Conservation (phyloP, 2,797 vertebrate genomes). For the Anomalospiza imberbis region DNA sequence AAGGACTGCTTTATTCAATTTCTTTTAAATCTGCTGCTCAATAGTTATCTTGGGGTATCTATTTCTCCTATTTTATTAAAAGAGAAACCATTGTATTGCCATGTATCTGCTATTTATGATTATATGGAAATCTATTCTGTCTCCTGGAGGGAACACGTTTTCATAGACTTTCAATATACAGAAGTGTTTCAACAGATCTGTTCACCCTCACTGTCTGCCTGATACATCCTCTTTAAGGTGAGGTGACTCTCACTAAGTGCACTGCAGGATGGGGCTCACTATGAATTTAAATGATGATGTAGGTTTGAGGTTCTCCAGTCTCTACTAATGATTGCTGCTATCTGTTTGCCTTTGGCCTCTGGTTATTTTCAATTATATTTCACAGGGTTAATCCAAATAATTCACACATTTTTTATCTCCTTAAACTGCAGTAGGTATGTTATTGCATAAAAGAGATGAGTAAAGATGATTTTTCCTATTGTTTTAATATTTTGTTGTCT, state of each 20-base stretch:
- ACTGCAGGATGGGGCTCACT: neutral
- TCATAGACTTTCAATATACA: neutral
- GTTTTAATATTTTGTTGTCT: neutral
- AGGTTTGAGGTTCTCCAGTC: neutral
- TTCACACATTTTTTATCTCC: neutral
- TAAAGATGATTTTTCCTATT: neutral
- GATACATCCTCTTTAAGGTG: neutral
- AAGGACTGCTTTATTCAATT: neutral
- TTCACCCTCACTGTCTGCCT: neutral
- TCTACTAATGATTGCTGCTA: neutral
- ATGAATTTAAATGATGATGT: neutral
- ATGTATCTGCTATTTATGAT: neutral
- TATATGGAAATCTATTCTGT: neutral
- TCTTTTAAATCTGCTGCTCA: neutral
- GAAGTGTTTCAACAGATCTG: neutral
- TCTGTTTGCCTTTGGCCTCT: neutral
- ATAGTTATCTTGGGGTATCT: neutral
- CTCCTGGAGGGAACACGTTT: neutral
- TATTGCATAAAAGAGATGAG: neutral
- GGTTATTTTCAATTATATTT: neutral
- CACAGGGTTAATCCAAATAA: neutral
- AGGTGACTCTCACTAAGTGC: neutral
- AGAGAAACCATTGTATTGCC: rapidly evolving
- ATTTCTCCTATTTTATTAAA: neutral
- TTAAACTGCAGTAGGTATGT: neutral